Percentiles rank a stretch among this genome's conserved stretches.
phyloP scores from a whole-genome alignment of 2,797 vertebrate genomes.

The Acanthopagrus latus region DNA sequence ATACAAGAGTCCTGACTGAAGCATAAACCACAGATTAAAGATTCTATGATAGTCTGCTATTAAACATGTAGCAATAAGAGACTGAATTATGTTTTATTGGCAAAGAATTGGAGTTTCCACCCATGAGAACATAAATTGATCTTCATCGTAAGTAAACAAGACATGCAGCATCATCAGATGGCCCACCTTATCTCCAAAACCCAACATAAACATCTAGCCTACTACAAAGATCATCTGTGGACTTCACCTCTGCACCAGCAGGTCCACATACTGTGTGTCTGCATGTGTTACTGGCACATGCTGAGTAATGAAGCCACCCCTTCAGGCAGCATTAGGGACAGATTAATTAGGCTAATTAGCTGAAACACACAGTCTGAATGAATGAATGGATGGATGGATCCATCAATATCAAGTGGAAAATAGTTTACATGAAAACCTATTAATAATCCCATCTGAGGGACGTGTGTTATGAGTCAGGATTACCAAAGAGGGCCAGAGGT shows the following conservation, averaged over 20 bases:
- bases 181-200: background rate
- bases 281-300: background rate
- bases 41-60: background rate
- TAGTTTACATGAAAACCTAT: background rate
- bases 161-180: background rate
- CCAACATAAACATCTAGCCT: background rate
- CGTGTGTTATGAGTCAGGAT: slow-evolving; percentile 1
- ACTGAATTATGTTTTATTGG: background rate
- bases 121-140: background rate
- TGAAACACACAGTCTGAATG: background rate
- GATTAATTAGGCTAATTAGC: background rate
- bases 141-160: background rate
- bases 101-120: background rate
- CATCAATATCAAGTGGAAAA: background rate
- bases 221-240: background rate
- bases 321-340: background rate
- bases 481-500: background rate
- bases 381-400: background rate
- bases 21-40: background rate
- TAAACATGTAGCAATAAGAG: background rate
- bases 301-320: slow-evolving; percentile 17
- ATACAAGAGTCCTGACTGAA: background rate
- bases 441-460: background rate
- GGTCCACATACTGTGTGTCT: background rate
- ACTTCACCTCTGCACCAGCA: background rate